phyloP scores from a whole-genome alignment of 2,888 invertebrate genomes.

The Lamellibrachia columna region DNA sequence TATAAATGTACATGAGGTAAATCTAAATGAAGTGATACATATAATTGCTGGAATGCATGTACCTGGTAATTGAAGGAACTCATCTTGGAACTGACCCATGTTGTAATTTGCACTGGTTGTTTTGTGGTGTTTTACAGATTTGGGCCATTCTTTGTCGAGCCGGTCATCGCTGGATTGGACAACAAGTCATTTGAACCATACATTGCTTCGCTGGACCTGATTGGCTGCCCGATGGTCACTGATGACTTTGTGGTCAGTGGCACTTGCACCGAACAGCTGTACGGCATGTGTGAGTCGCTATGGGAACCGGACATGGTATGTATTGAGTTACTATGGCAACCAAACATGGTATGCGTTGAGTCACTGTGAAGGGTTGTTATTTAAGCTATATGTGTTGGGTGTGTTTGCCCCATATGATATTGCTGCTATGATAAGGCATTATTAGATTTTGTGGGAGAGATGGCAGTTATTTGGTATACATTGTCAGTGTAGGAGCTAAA shows the following conservation, averaged over 20 bases:
- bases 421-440: not conserved
- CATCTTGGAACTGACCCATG: too few relatives aligned
- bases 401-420: not conserved
- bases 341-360: not conserved
- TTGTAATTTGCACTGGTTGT: too few relatives aligned
- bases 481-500: too few relatives aligned
- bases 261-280: conserved; percentile 75
- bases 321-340: conserved; percentile 13
- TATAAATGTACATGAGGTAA: too few relatives aligned
- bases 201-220: conserved; percentile 93
- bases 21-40: too few relatives aligned
- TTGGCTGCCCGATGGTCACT: conserved; percentile 89
- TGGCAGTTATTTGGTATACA: too few relatives aligned
- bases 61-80: too few relatives aligned
- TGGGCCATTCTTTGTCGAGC: conserved; percentile 97
- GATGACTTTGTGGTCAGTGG: conserved; percentile 99
- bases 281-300: conserved; percentile 91
- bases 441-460: too few relatives aligned
- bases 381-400: not conserved
- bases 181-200: conserved; percentile 85
- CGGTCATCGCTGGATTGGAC: conserved; percentile 92
- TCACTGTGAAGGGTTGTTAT: not conserved
- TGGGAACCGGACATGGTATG: conserved; percentile 85
- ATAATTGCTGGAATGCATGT: too few relatives aligned
- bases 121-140: conserved; percentile 72